Percentiles rank a stretch among this genome's conserved stretches.
Conservation (phyloP, 2,113 vertebrate species). For the Phasianus colchicus region DNA sequence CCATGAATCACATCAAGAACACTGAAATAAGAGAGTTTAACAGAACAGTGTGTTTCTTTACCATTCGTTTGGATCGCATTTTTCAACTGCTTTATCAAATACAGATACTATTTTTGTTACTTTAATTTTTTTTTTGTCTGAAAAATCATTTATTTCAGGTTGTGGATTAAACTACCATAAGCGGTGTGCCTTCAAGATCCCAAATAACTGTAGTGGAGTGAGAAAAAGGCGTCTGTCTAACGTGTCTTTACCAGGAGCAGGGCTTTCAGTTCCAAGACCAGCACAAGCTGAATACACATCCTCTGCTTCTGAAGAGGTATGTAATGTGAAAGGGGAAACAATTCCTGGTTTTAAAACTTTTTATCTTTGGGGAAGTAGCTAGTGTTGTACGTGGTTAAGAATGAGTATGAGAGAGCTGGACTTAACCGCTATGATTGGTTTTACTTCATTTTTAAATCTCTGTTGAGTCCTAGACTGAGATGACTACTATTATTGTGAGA, state of each 20-base stretch:
- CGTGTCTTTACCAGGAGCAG: slow-evolving; percentile 90
- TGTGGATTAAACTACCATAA: slow-evolving; percentile 99
- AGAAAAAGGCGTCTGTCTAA: slow-evolving; percentile 94
- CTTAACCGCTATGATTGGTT: background rate
- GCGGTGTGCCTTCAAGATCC: slow-evolving; percentile 98
- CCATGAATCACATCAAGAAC: background rate
- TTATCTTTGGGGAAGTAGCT: background rate
- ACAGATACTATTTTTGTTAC: background rate
- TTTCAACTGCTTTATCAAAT: background rate
- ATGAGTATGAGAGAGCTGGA: background rate
- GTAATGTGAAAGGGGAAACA: slow-evolving; percentile 39
- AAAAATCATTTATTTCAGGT: slow-evolving; percentile 77
- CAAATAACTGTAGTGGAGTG: slow-evolving; percentile 96
- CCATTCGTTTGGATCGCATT: background rate
- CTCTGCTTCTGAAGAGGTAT: slow-evolving; percentile 89
- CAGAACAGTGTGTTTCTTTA: background rate
- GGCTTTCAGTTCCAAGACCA: slow-evolving; percentile 89
- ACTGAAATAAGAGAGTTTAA: background rate
- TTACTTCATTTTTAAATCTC: background rate
- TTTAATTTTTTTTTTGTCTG: background rate
- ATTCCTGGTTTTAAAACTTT: background rate
- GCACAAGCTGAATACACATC: slow-evolving; percentile 83
- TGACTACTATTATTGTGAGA: background rate
- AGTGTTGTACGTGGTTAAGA: background rate
- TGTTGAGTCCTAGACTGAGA: background rate